A percentile compares a stretch with the other conserved stretches of the same genome.
phyloP scores from a whole-genome alignment of 2,797 vertebrate genomes.

The Apogon hyalosoma region DNA sequence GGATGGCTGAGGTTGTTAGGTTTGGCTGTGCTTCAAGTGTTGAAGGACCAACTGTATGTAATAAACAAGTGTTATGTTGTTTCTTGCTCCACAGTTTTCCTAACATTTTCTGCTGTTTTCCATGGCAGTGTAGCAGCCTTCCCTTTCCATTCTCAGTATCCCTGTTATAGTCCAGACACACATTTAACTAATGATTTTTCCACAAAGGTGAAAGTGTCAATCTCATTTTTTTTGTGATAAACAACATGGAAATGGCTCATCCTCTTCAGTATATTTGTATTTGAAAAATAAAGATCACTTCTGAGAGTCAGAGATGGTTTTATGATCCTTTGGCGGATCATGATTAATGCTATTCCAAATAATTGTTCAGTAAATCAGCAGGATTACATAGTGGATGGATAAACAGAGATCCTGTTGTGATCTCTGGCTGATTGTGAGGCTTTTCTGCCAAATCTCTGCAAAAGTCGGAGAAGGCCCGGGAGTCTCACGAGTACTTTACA shows the following conservation, averaged over 20 bases:
- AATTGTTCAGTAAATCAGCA: constrained; percentile 45
- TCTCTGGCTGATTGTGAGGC: constrained; percentile 60
- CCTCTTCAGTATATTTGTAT: constrained; percentile 27
- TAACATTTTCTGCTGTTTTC: constrained; percentile 48
- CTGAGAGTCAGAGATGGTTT: constrained; percentile 40
- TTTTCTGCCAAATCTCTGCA: constrained; percentile 58
- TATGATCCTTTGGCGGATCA: constrained; percentile 50
- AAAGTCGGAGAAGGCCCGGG: constrained; percentile 39
- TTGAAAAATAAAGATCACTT: constrained; percentile 44
- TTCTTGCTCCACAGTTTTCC: constrained; percentile 37
- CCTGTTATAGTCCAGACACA: constrained; percentile 16
- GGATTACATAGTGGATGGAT: constrained; percentile 61
- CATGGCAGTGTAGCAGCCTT: constrained; percentile 36
- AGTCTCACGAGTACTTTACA: constrained; percentile 14
- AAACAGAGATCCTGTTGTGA: constrained; percentile 59
- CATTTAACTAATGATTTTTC: constrained; percentile 30
- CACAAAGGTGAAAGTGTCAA: constrained; percentile 23
- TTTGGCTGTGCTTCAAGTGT: constrained; percentile 59
- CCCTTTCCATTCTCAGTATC: constrained; percentile 1
- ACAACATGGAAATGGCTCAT: constrained; percentile 47
- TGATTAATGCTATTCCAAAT: constrained; percentile 61
- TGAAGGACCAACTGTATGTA: constrained; percentile 60
- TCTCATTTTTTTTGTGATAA: constrained; percentile 36
- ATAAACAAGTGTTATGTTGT: constrained; percentile 69
- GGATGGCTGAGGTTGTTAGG: constrained; percentile 58